Evolutionary conservation across 1,140 invertebrate species (phyloP).

Genomic region (Drosophila ambigua): DNA sequence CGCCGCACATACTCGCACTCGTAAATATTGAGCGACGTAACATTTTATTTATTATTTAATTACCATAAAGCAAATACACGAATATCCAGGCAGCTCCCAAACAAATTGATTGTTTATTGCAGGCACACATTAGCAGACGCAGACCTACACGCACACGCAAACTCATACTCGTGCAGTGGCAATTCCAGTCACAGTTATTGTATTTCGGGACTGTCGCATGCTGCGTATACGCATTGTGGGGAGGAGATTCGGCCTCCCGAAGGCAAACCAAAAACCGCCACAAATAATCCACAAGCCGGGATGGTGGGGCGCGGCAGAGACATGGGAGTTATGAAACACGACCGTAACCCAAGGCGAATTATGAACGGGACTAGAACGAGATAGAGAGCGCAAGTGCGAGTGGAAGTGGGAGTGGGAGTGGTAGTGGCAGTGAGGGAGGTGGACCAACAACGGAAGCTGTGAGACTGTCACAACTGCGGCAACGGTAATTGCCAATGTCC

Average conservation of each 20-base stretch:
- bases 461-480: slow-evolving; percentile 71
- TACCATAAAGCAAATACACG: slow-evolving; percentile 60
- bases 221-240: slow-evolving; percentile 62
- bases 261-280: slow-evolving; percentile 40
- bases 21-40: slow-evolving; percentile 41
- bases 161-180: slow-evolving; percentile 20
- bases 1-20: slow-evolving; percentile 26
- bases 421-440: no score
- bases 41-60: slow-evolving; percentile 76
- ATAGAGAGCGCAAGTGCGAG: no score
- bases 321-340: slow-evolving; percentile 59
- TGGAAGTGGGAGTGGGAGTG: not conserved
- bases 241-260: slow-evolving; percentile 11
- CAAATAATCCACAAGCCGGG: slow-evolving; percentile 38
- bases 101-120: slow-evolving; percentile 80
- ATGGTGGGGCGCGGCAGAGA: not conserved
- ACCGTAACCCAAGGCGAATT: slow-evolving; percentile 67
- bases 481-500: slow-evolving; percentile 80
- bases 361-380: slow-evolving; percentile 18
- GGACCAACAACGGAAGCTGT: slow-evolving; percentile 26
- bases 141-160: slow-evolving; percentile 11
- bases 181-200: slow-evolving; percentile 49
- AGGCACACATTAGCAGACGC: slow-evolving; percentile 69
- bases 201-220: slow-evolving; percentile 51
- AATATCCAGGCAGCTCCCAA: slow-evolving; percentile 47